Conservation (phyloP, 2,888 invertebrate species). For the Ceriagrion tenellum region DNA sequence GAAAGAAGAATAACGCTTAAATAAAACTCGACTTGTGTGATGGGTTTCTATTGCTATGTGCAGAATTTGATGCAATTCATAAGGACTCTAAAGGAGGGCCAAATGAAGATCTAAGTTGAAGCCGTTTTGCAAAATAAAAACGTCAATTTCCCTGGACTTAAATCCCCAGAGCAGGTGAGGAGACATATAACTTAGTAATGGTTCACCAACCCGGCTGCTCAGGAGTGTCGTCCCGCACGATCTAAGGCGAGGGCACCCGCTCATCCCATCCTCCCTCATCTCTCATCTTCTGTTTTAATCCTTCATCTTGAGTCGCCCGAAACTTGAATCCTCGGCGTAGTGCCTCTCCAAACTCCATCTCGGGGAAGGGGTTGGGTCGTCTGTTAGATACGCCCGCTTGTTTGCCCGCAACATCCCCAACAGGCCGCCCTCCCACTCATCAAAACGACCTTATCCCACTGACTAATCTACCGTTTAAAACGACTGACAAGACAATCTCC, state of each 20-base stretch:
- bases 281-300: conserved; percentile 21
- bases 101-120: too few species aligned
- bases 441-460: not conserved
- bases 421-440: not conserved
- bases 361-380: not conserved
- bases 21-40: too few species aligned
- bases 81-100: too few species aligned
- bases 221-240: not conserved
- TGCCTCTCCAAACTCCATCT: not conserved
- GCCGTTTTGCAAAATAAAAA: too few species aligned
- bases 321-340: not conserved
- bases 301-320: not conserved
- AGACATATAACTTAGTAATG: not conserved
- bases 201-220: too few species aligned
- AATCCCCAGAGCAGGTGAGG: not conserved
- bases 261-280: too few species aligned
- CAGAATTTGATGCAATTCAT: too few species aligned
- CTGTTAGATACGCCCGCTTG: not conserved
- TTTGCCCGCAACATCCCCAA: not conserved
- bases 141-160: not conserved
- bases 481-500: conserved; percentile 13
- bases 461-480: conserved; percentile 26
- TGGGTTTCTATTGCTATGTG: too few species aligned
- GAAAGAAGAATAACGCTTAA: too few species aligned
- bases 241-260: not conserved